Evolutionary conservation across 2,888 invertebrate genomes (phyloP).

Genomic region (Podabrus alpinus): DNA sequence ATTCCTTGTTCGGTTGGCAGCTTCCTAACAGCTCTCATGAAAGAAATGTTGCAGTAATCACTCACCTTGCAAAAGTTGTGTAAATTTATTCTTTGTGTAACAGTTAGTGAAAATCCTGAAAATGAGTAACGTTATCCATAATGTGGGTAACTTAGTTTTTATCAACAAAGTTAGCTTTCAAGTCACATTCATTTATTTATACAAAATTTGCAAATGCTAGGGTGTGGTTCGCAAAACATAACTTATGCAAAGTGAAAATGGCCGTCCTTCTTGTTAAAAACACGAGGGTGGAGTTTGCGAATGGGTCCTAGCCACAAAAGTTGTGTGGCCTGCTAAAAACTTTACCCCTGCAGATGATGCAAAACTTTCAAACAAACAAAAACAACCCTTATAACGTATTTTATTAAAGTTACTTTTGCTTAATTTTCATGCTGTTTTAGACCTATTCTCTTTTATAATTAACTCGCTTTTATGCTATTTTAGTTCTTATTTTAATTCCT

Average conservation of each 20-base stretch:
- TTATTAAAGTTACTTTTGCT: slow-evolving; percentile 47
- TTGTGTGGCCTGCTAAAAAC: slow-evolving; percentile 56
- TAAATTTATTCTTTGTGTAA: not conserved
- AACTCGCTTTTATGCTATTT: slow-evolving; percentile 54
- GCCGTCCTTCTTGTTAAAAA: slow-evolving; percentile 54
- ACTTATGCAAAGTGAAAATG: slow-evolving; percentile 55
- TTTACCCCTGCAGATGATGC: slow-evolving; percentile 45
- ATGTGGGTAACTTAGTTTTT: slow-evolving; percentile 33
- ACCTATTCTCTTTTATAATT: slow-evolving; percentile 55
- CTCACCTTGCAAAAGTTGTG: not conserved
- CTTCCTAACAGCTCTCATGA: not conserved
- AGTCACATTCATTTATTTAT: slow-evolving; percentile 35
- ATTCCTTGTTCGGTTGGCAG: not conserved
- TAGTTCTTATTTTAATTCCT: slow-evolving; percentile 50
- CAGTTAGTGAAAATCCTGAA: slow-evolving; percentile 19
- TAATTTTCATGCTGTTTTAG: slow-evolving; percentile 45
- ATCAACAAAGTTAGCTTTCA: slow-evolving; percentile 35
- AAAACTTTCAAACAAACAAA: slow-evolving; percentile 39
- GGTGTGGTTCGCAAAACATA: slow-evolving; percentile 52
- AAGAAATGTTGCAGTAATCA: not conserved
- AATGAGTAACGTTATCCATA: slow-evolving; percentile 25
- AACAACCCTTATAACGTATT: slow-evolving; percentile 46
- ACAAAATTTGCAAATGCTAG: slow-evolving; percentile 40
- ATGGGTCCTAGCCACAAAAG: slow-evolving; percentile 55
- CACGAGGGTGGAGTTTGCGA: slow-evolving; percentile 54